A percentile compares a stretch with the other conserved stretches of the same genome.
Conservation (phyloP, 2,113 vertebrate genomes). For the Campylomormyrus numenius region DNA sequence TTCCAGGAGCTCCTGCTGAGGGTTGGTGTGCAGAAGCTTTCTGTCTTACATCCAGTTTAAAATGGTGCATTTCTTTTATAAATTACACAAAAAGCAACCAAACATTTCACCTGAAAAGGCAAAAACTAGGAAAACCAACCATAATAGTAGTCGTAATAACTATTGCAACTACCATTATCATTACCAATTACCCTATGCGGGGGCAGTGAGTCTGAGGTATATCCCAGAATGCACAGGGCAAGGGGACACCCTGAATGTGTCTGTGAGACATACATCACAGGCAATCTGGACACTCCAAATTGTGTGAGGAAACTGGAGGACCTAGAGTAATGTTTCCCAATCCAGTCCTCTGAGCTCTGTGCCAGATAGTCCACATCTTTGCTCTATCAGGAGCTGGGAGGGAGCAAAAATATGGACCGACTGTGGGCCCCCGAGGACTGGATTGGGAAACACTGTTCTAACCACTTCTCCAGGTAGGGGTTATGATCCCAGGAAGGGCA, state of each 20-base stretch:
- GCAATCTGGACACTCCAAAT: not conserved
- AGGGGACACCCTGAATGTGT: not conserved
- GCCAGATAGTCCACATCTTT: too few relatives aligned
- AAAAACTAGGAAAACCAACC: not conserved
- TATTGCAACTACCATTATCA: not conserved
- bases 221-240: not conserved
- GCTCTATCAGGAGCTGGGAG: not conserved
- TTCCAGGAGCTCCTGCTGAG: not conserved
- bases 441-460: not conserved
- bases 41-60: not conserved
- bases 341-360: too few relatives aligned
- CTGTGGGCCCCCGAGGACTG: not conserved
- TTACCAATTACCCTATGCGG: not conserved
- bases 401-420: not conserved
- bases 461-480: not conserved
- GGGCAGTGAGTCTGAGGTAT: not conserved
- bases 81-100: not conserved
- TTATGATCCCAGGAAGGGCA: not conserved
- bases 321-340: not conserved
- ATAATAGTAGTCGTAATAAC: not conserved
- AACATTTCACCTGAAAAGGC: not conserved
- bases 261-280: not conserved
- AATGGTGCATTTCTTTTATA: not conserved
- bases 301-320: not conserved
- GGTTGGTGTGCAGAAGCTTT: not conserved